Percentiles rank a stretch among this genome's conserved stretches.
These are phyloP conservation scores for Sarcophilus harrisii DNA, from an alignment of 2,797 vertebrate species.

Conservation along the genomic window DNA sequence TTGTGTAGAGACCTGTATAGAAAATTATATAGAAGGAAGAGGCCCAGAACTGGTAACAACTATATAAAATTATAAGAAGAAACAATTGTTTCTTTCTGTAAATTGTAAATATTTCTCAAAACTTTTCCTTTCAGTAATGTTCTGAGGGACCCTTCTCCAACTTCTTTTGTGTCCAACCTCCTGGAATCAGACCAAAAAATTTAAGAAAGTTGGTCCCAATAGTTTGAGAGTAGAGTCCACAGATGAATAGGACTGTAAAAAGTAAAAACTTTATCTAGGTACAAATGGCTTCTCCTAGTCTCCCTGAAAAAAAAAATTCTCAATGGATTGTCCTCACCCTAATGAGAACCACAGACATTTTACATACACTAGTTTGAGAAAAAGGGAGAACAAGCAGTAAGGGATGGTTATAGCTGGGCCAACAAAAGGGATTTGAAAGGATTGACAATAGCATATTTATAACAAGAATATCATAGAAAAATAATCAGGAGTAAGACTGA, in stretches of 20 bases:
- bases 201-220: neutral
- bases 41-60: neutral
- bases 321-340: neutral
- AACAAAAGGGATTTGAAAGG: neutral
- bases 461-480: neutral
- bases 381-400: neutral
- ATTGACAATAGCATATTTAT: neutral
- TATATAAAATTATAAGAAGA: neutral
- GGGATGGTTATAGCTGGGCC: neutral
- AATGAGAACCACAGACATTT: neutral
- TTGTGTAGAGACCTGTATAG: neutral
- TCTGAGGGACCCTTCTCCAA: neutral
- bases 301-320: neutral
- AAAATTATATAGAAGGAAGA: neutral
- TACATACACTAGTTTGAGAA: neutral
- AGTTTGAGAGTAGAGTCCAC: neutral
- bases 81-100: too few relatives aligned
- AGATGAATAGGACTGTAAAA: neutral
- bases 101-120: neutral
- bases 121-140: neutral
- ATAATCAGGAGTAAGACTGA: neutral
- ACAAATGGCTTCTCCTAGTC: neutral
- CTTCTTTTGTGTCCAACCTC: neutral
- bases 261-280: neutral
- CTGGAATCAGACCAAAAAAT: neutral